Conservation (phyloP, 2,888 invertebrate species). For the Rapana venosa region DNA sequence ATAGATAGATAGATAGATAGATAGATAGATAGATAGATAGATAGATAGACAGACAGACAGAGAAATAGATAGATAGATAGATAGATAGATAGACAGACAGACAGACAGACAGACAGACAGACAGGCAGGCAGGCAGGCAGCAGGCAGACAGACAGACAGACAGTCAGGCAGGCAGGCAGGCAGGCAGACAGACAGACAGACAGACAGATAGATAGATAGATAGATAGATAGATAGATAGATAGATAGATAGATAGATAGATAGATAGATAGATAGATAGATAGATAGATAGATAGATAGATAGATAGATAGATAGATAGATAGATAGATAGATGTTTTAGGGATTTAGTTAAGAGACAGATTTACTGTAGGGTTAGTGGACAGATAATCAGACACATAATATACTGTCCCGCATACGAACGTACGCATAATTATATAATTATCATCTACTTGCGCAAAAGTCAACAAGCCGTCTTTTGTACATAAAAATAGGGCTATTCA, state of each 20-base stretch:
- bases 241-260: neutral
- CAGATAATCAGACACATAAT: too few species aligned
- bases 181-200: too few species aligned
- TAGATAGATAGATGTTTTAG: neutral
- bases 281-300: conserved; percentile 6
- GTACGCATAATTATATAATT: too few species aligned
- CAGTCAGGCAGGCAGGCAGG: too few species aligned
- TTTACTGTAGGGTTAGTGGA: too few species aligned
- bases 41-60: neutral
- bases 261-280: neutral
- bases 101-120: neutral
- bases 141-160: too few species aligned
- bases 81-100: neutral
- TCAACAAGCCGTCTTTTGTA: too few species aligned
- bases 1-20: neutral
- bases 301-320: conserved; percentile 2
- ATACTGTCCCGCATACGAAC: too few species aligned
- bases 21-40: neutral
- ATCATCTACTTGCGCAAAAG: too few species aligned
- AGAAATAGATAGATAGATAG: neutral
- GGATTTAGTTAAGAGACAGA: too few species aligned
- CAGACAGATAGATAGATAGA: neutral
- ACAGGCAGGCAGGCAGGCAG: neutral
- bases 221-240: neutral
- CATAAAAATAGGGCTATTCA: too few species aligned